Percentiles rank a stretch among this genome's conserved stretches.
These are phyloP conservation scores for Sturmia bella DNA, from an alignment of 2,888 invertebrate species.

Conservation along the genomic window DNA sequence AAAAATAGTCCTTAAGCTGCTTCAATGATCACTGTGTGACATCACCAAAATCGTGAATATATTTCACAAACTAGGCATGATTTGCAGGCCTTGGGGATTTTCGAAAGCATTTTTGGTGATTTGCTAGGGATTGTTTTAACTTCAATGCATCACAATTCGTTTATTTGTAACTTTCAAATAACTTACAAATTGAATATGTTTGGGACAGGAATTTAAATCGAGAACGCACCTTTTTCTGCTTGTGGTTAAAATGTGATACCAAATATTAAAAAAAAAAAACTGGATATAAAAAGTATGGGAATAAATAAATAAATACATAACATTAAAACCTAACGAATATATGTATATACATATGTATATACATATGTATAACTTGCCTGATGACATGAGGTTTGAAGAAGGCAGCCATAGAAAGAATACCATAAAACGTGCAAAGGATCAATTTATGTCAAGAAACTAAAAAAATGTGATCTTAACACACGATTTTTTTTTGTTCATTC, in stretches of 20 bases:
- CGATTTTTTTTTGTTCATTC: slow-evolving; percentile 18
- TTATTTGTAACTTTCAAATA: too few species aligned
- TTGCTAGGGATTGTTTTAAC: too few species aligned
- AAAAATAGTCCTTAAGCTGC: too few species aligned
- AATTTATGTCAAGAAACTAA: slow-evolving; percentile 33
- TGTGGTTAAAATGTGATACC: too few species aligned
- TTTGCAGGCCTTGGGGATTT: too few species aligned
- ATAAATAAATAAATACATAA: slow-evolving; percentile 2
- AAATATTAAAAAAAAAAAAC: not conserved
- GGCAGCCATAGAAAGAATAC: not conserved
- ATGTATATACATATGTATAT: slow-evolving; percentile 12
- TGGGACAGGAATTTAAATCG: slow-evolving; percentile 48
- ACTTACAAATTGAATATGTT: too few species aligned
- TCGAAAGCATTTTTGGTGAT: too few species aligned
- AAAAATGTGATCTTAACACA: slow-evolving; percentile 38
- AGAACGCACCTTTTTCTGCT: slow-evolving; percentile 55
- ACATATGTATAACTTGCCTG: slow-evolving; percentile 20
- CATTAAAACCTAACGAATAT: slow-evolving; percentile 2
- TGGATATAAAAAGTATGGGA: not conserved
- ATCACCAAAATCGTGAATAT: too few species aligned
- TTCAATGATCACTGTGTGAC: too few species aligned
- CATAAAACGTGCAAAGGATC: slow-evolving; percentile 52
- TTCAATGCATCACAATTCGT: too few species aligned
- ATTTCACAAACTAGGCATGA: too few species aligned
- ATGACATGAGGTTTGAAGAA: slow-evolving; percentile 9